A percentile compares a stretch with the other conserved stretches of the same genome.
Evolutionary conservation across 2,113 vertebrate species (phyloP).

Genomic region (Pao palembangensis): DNA sequence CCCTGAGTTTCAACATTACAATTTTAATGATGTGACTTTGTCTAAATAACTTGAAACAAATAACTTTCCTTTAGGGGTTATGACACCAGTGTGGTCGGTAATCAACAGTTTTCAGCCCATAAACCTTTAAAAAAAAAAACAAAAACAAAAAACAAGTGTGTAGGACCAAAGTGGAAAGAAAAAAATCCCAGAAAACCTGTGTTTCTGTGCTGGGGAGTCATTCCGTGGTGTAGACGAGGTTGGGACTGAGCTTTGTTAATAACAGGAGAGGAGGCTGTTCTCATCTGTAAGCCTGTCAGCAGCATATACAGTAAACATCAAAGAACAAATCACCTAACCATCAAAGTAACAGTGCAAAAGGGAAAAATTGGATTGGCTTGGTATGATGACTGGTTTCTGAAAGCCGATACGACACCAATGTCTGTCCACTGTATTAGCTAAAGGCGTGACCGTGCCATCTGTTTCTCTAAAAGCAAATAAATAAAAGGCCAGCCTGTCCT

Average conservation of each 20-base stretch:
- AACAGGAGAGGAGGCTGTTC: conserved; percentile 66
- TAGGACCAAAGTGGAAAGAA: conserved; percentile 8
- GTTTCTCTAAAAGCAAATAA: no score
- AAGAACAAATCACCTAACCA: conserved; percentile 5
- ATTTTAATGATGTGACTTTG: no score
- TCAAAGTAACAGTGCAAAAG: not conserved
- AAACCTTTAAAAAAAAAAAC: conserved; percentile 1
- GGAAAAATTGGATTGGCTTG: not conserved
- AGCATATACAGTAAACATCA: conserved; percentile 49
- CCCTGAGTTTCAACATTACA: no score
- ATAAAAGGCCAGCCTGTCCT: no score
- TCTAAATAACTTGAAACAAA: no score
- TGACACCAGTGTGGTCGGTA: no score
- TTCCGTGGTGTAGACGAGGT: conserved; percentile 60
- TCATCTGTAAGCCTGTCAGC: conserved; percentile 75
- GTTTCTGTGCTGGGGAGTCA: conserved; percentile 58
- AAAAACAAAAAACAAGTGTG: no score
- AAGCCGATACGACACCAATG: no score
- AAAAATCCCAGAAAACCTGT: conserved; percentile 65
- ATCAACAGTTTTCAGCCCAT: conserved; percentile 58
- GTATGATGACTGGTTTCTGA: no score
- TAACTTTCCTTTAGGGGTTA: no score
- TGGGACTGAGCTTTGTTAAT: conserved; percentile 73
- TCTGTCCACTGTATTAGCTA: no score
- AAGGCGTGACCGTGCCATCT: no score